Conservation (phyloP, 2,888 invertebrate genomes). For the Catocala fraxini region DNA sequence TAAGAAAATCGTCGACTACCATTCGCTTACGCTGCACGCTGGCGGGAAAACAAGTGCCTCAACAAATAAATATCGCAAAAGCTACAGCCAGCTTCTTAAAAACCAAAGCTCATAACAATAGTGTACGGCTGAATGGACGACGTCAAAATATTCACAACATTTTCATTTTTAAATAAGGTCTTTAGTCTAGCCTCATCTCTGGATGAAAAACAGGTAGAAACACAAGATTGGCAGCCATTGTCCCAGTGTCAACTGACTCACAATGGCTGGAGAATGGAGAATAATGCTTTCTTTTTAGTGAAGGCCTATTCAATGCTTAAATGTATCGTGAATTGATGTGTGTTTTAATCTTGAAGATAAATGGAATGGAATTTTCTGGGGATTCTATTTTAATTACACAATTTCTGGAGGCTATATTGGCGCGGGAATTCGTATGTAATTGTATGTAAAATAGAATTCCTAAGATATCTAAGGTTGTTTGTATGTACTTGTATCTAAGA, state of each 20-base stretch:
- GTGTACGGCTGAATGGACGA: not conserved
- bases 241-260: slow-evolving; percentile 10
- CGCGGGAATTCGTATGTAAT: too few species aligned
- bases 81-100: too few species aligned
- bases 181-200: not conserved
- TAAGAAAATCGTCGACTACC: too few species aligned
- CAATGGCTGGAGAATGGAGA: slow-evolving; percentile 14
- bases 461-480: too few species aligned
- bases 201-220: slow-evolving; percentile 17
- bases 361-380: too few species aligned
- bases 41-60: too few species aligned
- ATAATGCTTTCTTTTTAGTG: slow-evolving; percentile 12
- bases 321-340: not conserved
- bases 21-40: too few species aligned
- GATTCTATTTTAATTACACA: too few species aligned
- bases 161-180: slow-evolving; percentile 5
- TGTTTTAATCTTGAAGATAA: not conserved
- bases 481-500: too few species aligned
- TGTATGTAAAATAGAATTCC: too few species aligned
- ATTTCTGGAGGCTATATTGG: too few species aligned
- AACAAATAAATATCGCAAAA: too few species aligned
- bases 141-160: not conserved
- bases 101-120: not conserved
- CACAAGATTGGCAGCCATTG: slow-evolving; percentile 20
- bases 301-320: not conserved